These are phyloP conservation scores for Chitala chitala DNA, from an alignment of 2,113 vertebrate genomes.

Conservation along the genomic window DNA sequence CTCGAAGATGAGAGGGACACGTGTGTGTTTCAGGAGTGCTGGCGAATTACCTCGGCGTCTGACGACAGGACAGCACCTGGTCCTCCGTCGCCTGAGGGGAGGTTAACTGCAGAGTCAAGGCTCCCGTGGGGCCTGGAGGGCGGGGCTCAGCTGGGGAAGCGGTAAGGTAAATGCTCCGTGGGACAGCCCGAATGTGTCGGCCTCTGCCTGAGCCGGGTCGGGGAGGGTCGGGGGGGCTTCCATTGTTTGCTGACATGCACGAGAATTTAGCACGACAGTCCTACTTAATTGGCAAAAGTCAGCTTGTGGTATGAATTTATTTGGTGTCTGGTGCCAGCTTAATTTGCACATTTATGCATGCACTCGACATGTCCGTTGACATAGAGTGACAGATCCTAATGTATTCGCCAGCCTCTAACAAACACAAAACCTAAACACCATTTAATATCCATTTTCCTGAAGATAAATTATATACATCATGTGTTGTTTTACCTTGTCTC, in stretches of 20 bases:
- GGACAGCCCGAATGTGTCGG: constrained; percentile 41
- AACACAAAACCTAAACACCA: background rate
- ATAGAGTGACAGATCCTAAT: constrained; percentile 11
- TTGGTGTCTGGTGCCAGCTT: constrained; percentile 41
- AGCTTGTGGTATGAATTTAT: constrained; percentile 33
- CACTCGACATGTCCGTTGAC: constrained; percentile 21
- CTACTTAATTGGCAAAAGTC: constrained; percentile 48
- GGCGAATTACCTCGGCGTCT: constrained; percentile 73
- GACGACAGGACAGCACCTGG: constrained; percentile 74
- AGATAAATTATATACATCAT: background rate
- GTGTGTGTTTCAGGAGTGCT: constrained; percentile 58
- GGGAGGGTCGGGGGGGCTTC: constrained; percentile 29
- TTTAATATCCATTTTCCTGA: background rate
- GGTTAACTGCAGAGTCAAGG: constrained; percentile 51
- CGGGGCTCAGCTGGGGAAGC: constrained; percentile 77
- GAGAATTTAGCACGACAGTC: constrained; percentile 49
- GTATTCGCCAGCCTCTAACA: background rate
- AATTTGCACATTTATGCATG: constrained; percentile 41
- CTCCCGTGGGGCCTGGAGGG: constrained; percentile 64
- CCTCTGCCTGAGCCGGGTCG: constrained; percentile 22
- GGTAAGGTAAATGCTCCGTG: constrained; percentile 60
- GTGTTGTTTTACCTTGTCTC: background rate
- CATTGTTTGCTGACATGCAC: constrained; percentile 58
- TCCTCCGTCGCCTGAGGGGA: constrained; percentile 63
- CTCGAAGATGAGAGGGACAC: constrained; percentile 46